Percentiles rank a stretch among this genome's conserved stretches.
phyloP scores from a whole-genome alignment of 2,113 vertebrate species.

The Sylvicapra grimmia region DNA sequence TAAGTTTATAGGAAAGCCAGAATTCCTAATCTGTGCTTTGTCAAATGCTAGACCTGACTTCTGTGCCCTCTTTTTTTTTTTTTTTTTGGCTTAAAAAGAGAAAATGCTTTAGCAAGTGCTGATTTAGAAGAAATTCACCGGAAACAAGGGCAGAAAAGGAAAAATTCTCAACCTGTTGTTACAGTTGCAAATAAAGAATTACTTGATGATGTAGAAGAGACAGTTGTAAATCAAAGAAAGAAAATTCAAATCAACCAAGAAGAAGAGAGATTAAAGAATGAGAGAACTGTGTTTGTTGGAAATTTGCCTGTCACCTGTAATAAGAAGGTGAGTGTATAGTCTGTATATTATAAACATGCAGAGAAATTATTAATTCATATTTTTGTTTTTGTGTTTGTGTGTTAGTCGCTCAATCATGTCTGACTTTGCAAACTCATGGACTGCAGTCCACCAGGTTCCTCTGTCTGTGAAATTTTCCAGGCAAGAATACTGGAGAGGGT shows the following conservation, averaged over 20 bases:
- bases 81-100: slow-evolving; percentile 75
- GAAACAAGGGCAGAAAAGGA: slow-evolving; percentile 71
- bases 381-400: neutral
- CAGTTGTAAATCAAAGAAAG: slow-evolving; percentile 32
- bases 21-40: neutral
- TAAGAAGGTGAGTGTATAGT: slow-evolving; percentile 80
- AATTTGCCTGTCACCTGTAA: slow-evolving; percentile 88
- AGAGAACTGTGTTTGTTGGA: slow-evolving; percentile 92
- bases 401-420: neutral
- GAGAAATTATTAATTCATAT: neutral
- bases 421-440: neutral
- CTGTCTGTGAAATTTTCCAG: neutral
- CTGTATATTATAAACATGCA: neutral
- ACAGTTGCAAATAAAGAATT: neutral
- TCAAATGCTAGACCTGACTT: neutral
- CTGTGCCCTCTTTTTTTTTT: neutral
- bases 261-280: slow-evolving; percentile 79
- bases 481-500: neutral
- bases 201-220: neutral
- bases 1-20: neutral
- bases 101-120: slow-evolving; percentile 80
- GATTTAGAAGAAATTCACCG: slow-evolving; percentile 75
- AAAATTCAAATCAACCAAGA: slow-evolving; percentile 62
- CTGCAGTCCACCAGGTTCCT: neutral
- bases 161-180: neutral